A percentile compares a stretch with the other conserved stretches of the same genome.
These are phyloP conservation scores for Aphis craccivora DNA, from an alignment of 1,140 invertebrate genomes.

Conservation along the genomic window DNA sequence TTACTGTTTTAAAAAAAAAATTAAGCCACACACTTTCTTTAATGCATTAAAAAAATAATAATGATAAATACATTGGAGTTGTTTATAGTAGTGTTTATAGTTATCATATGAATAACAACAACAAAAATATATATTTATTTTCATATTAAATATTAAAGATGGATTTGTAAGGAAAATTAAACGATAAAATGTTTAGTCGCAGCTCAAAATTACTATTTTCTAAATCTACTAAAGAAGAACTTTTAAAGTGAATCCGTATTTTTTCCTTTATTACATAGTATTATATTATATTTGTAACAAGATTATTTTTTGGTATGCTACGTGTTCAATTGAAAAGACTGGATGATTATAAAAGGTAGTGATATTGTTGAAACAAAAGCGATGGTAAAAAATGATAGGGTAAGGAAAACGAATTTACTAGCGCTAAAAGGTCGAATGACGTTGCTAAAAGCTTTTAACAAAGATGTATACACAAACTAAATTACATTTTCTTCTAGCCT, in stretches of 20 bases:
- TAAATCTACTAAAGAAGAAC: background rate
- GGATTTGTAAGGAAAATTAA: background rate
- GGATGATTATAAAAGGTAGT: constrained; percentile 11
- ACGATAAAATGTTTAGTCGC: background rate
- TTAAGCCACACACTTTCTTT: background rate
- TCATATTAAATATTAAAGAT: background rate
- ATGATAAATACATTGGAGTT: background rate
- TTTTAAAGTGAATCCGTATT: background rate
- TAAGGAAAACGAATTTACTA: constrained; percentile 15
- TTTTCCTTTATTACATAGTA: background rate
- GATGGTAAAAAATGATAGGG: constrained; percentile 12
- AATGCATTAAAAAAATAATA: background rate
- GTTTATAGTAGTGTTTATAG: background rate
- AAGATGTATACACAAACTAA: constrained; percentile 21
- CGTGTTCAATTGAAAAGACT: background rate
- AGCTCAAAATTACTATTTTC: background rate
- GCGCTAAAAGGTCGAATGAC: constrained; percentile 9
- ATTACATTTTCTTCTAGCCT: background rate
- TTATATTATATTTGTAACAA: background rate
- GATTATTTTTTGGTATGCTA: background rate
- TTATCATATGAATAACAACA: background rate
- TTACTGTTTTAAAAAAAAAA: background rate
- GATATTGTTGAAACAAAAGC: constrained; percentile 6
- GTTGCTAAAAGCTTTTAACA: constrained; percentile 42
- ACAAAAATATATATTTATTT: background rate